Base-by-base conservation (phyloP, 37 sponge, comb jelly and placozoan genomes). In the Chondrilla cf. caribensis region DNA sequence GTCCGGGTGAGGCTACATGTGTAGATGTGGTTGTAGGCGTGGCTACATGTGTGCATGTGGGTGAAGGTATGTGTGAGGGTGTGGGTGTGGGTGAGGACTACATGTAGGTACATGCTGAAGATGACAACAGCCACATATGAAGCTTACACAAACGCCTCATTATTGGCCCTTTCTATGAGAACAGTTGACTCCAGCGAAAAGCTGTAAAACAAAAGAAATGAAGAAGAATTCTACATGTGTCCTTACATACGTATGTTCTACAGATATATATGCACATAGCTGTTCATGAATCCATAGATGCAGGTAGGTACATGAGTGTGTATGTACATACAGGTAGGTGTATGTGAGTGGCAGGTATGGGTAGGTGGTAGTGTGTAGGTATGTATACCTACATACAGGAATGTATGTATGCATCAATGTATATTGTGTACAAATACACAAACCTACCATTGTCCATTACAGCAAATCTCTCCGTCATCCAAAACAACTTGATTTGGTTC, bases 91-190 rank as follows among this genome's bases (percentile, higher is more conserved):
- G 11, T 47, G 51, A 14, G 51, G 9, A 28, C 70, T 36, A 8
- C 70, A 68, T 26, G n/a, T 32, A 11, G 83, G 86, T 58, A 86
- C 86, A 55, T 58, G 66, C 38, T 33, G 60, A 25, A 77, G n/a
- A n/a, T n/a, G n/a, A n/a, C n/a, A n/a, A 26, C 29, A 25, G 15
- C 2, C 28, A 28, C 54, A 21, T 38, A 4, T 29, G 4, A 31
- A 29, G 68, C 68, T n/a, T 29, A 67, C 68, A 17, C 17, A 32
- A 33, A 67, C 17, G 68, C 68, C 15, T 33, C 68, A 29, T 67
- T 47, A 11, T 47, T 29, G 1, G 68, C 68, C 35, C 68, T 8
- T 33, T 67, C 68, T 33, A 67, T 32, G 32, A 67, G 29, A 28
- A 67, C 68, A 6, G 33, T 18, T 8, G 68, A 6, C 29, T 33